Conservation (phyloP, 92 coral and sea anemone genomes). For the Palythoa grandis region DNA sequence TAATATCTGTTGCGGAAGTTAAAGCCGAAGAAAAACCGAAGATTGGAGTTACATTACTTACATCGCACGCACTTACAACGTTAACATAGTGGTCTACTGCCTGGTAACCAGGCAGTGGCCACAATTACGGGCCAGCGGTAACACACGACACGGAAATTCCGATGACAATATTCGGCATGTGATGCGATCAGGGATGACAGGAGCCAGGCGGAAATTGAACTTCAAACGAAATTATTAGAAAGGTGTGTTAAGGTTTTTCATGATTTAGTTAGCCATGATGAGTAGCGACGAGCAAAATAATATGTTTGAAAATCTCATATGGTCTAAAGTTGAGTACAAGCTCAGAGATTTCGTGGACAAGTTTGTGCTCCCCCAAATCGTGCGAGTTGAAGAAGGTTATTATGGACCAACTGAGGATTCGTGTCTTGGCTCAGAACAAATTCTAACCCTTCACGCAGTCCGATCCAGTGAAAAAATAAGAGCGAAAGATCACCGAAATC, state of each 20-base stretch:
- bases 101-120: no score
- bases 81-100: no score
- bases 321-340: constrained; percentile 83
- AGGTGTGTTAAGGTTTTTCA: neutral
- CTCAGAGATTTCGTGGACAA: constrained; percentile 79
- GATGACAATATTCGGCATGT: neutral
- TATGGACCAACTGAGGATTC: constrained; percentile 97
- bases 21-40: no score
- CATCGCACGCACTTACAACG: no score
- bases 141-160: constrained; percentile 14
- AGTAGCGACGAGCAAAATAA: neutral
- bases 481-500: constrained; percentile 78
- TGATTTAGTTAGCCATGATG: constrained; percentile 24
- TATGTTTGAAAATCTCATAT: constrained; percentile 65
- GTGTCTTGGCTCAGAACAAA: constrained; percentile 93
- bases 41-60: no score
- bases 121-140: constrained; percentile 2
- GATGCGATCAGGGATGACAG: neutral
- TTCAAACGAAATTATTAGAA: neutral
- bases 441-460: constrained; percentile 75
- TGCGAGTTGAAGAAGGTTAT: constrained; percentile 90
- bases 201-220: neutral
- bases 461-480: constrained; percentile 85
- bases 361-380: constrained; percentile 90
- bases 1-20: no score